These are phyloP conservation scores for Leptinotarsa lineolata DNA, from an alignment of 1,140 invertebrate species.

Conservation along the genomic window DNA sequence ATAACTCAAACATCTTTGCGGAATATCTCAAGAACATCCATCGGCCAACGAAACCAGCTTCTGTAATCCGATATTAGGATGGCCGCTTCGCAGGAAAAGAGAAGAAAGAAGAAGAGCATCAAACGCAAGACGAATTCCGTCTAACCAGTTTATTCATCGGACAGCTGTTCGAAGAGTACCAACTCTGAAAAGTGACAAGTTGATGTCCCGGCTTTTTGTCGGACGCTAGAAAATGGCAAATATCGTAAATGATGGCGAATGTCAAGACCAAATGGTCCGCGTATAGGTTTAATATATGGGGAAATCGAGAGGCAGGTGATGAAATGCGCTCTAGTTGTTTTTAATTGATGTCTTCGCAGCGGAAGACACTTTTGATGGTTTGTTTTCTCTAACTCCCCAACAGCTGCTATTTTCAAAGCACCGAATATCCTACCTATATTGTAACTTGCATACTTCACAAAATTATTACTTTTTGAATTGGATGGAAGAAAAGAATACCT, in stretches of 20 bases:
- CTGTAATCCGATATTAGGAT: constrained; percentile 5
- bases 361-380: neutral
- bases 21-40: neutral
- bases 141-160: neutral
- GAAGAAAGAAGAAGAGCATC: neutral
- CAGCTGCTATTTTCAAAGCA: too few species aligned
- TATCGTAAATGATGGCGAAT: constrained; percentile 15
- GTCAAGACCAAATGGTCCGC: neutral
- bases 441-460: too few species aligned
- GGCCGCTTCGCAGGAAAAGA: constrained; percentile 1
- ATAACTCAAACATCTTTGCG: neutral
- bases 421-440: too few species aligned
- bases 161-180: constrained; percentile 13
- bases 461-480: too few species aligned
- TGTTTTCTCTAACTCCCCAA: neutral
- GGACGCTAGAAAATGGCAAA: constrained; percentile 19
- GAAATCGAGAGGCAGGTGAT: constrained; percentile 1
- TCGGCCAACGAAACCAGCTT: neutral
- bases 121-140: constrained; percentile 1
- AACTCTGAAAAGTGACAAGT: constrained; percentile 22
- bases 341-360: neutral
- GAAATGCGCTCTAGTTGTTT: neutral
- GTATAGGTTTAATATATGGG: neutral
- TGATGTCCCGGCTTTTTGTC: constrained; percentile 22
- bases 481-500: too few species aligned